Percentiles rank a stretch among this genome's conserved stretches.
phyloP scores from a whole-genome alignment of 1,140 invertebrate genomes.

The Polypedilum pembai region DNA sequence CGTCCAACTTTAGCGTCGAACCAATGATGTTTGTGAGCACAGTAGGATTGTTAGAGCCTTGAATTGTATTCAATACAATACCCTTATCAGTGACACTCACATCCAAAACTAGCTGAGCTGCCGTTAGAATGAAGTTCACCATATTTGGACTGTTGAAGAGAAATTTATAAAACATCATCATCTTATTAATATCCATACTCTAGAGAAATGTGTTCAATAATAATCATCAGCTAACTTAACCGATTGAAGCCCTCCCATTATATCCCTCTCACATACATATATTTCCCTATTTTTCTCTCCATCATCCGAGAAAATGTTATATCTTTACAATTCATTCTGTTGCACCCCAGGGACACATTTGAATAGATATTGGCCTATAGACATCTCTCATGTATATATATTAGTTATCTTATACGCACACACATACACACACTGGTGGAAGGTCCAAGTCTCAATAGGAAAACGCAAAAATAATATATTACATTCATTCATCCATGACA shows the following conservation, averaged over 20 bases:
- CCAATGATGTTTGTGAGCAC: conserved; percentile 40
- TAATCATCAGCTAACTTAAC: too few relatives aligned
- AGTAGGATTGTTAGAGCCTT: conserved; percentile 34
- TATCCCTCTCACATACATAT: too few relatives aligned
- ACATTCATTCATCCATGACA: conserved; percentile 32
- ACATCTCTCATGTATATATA: not conserved
- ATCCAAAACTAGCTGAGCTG: conserved; percentile 60
- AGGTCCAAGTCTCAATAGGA: not conserved
- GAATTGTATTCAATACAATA: conserved; percentile 40
- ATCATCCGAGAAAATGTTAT: not conserved
- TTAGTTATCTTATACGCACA: too few relatives aligned
- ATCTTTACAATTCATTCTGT: conserved; percentile 4
- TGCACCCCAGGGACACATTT: conserved; percentile 24
- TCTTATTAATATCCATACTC: too few relatives aligned
- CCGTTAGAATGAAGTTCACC: conserved; percentile 55
- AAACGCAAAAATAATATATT: not conserved
- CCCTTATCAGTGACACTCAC: conserved; percentile 53
- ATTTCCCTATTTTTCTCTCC: too few relatives aligned
- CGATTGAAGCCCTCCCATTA: too few relatives aligned
- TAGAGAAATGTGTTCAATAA: too few relatives aligned
- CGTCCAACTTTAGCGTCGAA: conserved; percentile 37
- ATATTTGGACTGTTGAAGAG: conserved; percentile 41
- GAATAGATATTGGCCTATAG: conserved; percentile 31
- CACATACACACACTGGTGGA: not conserved
- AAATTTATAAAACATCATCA: too few relatives aligned